phyloP scores from a whole-genome alignment of 2,888 invertebrate species.

The Andrena hattorfiana region DNA sequence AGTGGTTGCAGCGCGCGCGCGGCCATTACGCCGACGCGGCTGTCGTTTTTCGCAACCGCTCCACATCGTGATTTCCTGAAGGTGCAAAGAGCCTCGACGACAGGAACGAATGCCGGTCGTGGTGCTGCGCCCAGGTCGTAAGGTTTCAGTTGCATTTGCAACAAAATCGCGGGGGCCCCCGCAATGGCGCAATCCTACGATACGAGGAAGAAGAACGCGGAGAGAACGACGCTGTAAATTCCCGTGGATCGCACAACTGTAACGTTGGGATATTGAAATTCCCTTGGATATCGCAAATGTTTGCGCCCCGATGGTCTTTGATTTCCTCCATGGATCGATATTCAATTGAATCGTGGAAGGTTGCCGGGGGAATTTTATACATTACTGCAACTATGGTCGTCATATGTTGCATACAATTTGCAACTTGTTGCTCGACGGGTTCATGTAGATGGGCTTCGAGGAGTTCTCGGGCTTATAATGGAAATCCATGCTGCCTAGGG shows the following conservation, averaged over 20 bases:
- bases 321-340: neutral
- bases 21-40: constrained; percentile 45
- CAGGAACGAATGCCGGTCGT: constrained; percentile 52
- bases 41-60: constrained; percentile 75
- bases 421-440: neutral
- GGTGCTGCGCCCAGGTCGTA: constrained; percentile 46
- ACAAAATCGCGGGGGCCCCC: constrained; percentile 21
- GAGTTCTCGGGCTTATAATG: neutral
- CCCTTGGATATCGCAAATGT: neutral
- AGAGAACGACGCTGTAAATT: constrained; percentile 6
- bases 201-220: constrained; percentile 10
- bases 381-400: neutral
- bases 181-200: constrained; percentile 9
- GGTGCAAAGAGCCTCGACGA: constrained; percentile 72
- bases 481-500: neutral
- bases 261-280: neutral
- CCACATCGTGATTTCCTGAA: constrained; percentile 79
- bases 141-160: constrained; percentile 51
- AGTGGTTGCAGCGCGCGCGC: constrained; percentile 12
- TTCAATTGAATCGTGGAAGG: neutral
- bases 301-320: neutral
- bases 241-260: constrained; percentile 9
- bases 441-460: neutral
- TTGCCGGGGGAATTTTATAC: neutral
- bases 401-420: neutral